Conservation (phyloP, 1,140 invertebrate species). For the Doryteuthis pealeii region DNA sequence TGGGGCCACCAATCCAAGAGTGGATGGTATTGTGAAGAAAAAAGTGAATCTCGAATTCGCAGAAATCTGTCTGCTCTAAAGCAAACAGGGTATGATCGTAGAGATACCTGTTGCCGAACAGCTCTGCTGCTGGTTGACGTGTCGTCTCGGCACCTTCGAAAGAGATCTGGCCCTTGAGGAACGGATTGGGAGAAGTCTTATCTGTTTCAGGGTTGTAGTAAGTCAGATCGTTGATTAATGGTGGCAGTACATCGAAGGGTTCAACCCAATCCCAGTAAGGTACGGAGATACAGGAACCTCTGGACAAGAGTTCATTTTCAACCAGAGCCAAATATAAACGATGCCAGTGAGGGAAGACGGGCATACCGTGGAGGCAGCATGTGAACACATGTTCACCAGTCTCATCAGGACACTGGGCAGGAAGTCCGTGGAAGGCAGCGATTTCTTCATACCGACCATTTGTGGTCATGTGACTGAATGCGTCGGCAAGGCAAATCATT, state of each 20-base stretch:
- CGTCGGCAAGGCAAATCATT: conserved; percentile 25
- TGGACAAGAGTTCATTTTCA: conserved; percentile 24
- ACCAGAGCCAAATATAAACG: conserved; percentile 31
- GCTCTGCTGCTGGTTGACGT: conserved; percentile 23
- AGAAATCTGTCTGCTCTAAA: conserved; percentile 28
- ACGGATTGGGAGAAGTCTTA: conserved; percentile 27
- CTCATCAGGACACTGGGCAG: conserved; percentile 22
- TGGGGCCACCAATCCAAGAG: conserved; percentile 24
- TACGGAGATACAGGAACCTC: conserved; percentile 25
- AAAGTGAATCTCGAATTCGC: conserved; percentile 30
- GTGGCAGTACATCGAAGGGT: conserved; percentile 21
- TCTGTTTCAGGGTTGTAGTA: conserved; percentile 26
- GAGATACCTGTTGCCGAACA: conserved; percentile 24
- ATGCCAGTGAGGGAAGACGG: conserved; percentile 33
- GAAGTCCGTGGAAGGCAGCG: conserved; percentile 32
- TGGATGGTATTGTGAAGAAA: conserved; percentile 33
- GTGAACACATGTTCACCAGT: conserved; percentile 10
- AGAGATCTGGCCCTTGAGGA: conserved; percentile 24
- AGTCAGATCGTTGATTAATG: conserved; percentile 19
- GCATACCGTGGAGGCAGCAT: conserved; percentile 30
- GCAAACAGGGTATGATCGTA: conserved; percentile 25
- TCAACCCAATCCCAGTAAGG: conserved; percentile 35
- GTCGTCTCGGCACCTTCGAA: conserved; percentile 20
- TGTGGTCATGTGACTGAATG: conserved; percentile 22
- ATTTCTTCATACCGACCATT: conserved; percentile 30